Conservation (phyloP, 2,888 invertebrate species). For the Dicycla oo region DNA sequence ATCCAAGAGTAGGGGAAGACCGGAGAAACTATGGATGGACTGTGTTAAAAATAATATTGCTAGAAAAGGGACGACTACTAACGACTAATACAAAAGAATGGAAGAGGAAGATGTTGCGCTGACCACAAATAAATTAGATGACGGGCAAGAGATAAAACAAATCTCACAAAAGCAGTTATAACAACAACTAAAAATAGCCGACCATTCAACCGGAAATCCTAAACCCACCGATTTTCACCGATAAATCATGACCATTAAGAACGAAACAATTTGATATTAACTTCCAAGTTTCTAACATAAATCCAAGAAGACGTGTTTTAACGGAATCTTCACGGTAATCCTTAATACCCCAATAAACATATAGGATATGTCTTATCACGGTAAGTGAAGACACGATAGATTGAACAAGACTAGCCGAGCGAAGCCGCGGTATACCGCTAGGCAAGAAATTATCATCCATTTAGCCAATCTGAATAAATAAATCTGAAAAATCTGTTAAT, state of each 20-base stretch:
- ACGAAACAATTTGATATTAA: constrained; percentile 26
- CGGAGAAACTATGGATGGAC: too few relatives aligned
- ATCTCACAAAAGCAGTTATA: background rate
- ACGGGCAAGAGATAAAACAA: background rate
- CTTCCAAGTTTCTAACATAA: constrained; percentile 39
- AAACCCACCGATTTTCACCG: constrained; percentile 23
- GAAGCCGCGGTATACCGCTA: constrained; percentile 52
- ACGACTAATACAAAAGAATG: background rate
- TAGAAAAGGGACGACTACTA: background rate
- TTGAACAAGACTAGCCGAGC: constrained; percentile 45
- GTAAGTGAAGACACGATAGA: constrained; percentile 55
- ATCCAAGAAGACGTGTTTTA: constrained; percentile 41
- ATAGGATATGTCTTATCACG: constrained; percentile 53
- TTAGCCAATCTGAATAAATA: constrained; percentile 19
- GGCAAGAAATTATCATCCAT: constrained; percentile 20
- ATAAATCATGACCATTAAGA: constrained; percentile 42
- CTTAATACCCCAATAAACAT: constrained; percentile 60
- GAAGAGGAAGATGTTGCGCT: background rate
- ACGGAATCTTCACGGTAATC: constrained; percentile 55
- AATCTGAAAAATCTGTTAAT: background rate
- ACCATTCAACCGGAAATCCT: constrained; percentile 7
- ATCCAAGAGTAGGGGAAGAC: background rate
- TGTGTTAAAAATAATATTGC: background rate
- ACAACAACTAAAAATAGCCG: background rate
- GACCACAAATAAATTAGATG: background rate